Conservation (phyloP, 2,888 invertebrate species). For the Brassicogethes aeneus region DNA sequence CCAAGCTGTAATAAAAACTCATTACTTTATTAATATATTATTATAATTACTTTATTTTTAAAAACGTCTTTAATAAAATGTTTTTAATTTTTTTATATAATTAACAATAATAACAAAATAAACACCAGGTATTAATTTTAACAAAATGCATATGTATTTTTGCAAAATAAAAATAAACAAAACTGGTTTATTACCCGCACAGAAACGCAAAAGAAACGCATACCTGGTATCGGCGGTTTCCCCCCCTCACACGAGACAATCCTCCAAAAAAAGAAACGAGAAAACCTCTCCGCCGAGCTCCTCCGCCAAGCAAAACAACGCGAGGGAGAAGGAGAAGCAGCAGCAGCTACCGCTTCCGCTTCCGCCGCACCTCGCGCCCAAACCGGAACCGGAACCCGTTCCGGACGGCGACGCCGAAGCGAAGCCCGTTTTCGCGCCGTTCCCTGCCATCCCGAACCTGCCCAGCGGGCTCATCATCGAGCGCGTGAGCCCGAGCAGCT, state of each 20-base stretch:
- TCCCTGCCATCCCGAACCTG: constrained; percentile 42
- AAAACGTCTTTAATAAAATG: no score
- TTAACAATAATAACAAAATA: no score
- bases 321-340: background rate
- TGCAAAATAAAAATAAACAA: no score
- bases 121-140: no score
- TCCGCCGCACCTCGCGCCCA: background rate
- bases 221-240: constrained; percentile 43
- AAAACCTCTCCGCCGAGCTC: constrained; percentile 20
- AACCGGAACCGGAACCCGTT: background rate
- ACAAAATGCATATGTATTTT: no score
- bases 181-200: no score
- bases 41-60: no score
- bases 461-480: constrained; percentile 47
- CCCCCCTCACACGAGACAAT: constrained; percentile 45
- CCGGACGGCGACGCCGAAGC: constrained; percentile 9
- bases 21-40: no score
- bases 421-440: constrained; percentile 16
- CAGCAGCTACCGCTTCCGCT: background rate
- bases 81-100: no score
- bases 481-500: constrained; percentile 39
- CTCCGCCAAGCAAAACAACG: background rate
- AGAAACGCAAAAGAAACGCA: constrained; percentile 43
- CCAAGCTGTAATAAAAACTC: no score
- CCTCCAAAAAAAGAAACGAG: constrained; percentile 30